Evolutionary conservation across 2,888 invertebrate species (phyloP), one percentile per base, ranked within the genome.

Genomic region (Patella ulyssiponensis): DNA sequence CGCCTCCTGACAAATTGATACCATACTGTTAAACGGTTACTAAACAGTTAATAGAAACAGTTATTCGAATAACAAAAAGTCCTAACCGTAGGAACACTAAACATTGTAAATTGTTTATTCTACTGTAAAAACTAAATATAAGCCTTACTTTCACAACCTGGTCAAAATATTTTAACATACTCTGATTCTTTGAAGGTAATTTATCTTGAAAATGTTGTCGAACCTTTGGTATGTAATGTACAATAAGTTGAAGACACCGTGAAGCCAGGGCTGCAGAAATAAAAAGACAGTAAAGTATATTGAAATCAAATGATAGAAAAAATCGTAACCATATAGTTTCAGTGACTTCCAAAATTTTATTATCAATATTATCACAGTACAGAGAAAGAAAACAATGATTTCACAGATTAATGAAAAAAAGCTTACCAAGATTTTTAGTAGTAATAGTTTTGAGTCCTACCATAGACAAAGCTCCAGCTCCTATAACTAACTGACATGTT

Each of bases 391-490:
- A 44, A 44, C 44, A 44, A 44, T 44, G 44, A 44, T 44, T 44
- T 44, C 44, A 44, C 44, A 9, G 44, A 44, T 44, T 7, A 4
- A 44, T 44, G 44, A 0, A 1, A 44, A 44, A 44, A 44, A 44
- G 9, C 83, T 81, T 82, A 93, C 93, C 98, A 87, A 99, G 93
- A 93, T 98, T 98, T 56, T 96, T 96, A 87, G 97, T 98, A 5
- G 98, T 97, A 77, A 92, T 92, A 71, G 91, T 92, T 84, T 92
- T 93, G 71, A 93, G 87, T 1, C 98, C 98, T 58, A 98, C 98
- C 82, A 97, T 95, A 89, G 97, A 96, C 89, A 99, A 94, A 9
- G 99, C 99, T 70, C 98, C 98, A 69, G 98, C 99, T 70, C 98
- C 99, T 77, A 99, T 93, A 76, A 99, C 96, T 85, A 99, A 93